Evolutionary conservation across 2,797 vertebrate genomes (phyloP).

Genomic region (Vespertilio murinus): DNA sequence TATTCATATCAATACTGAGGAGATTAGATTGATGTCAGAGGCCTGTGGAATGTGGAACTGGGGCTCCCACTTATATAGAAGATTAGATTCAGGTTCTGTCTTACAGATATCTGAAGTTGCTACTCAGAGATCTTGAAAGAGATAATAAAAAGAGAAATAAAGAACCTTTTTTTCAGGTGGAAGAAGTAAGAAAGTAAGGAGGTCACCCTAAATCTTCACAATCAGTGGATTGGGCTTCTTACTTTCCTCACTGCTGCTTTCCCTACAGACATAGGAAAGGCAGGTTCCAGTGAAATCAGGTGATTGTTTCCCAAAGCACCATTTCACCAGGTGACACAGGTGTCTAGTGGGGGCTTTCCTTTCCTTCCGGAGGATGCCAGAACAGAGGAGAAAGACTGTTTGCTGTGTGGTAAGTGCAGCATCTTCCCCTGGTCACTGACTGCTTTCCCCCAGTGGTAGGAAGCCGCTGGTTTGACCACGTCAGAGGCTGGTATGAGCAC

Average conservation of each 20-base stretch:
- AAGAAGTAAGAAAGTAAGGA: not conserved
- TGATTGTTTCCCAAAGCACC: not conserved
- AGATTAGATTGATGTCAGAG: no score
- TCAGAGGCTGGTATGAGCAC: constrained; percentile 83
- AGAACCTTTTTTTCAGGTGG: not conserved
- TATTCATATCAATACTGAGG: not conserved
- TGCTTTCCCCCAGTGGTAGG: constrained; percentile 61
- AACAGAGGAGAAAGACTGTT: not conserved
- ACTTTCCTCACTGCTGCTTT: not conserved
- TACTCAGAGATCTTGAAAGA: no score
- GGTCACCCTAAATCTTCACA: not conserved
- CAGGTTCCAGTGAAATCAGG: not conserved
- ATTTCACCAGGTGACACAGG: not conserved
- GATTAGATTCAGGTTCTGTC: not conserved
- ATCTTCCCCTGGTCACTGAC: not conserved
- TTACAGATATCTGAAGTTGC: not conserved
- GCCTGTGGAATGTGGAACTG: not conserved
- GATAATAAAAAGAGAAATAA: not conserved
- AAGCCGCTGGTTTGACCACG: constrained; percentile 83
- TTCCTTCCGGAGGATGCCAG: not conserved
- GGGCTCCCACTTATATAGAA: not conserved
- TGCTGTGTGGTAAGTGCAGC: not conserved
- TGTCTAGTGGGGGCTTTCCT: not conserved
- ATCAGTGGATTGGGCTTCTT: not conserved
- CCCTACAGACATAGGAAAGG: not conserved